Evolutionary conservation across 2,888 invertebrate genomes (phyloP).

Genomic region (Volucella bombylans): DNA sequence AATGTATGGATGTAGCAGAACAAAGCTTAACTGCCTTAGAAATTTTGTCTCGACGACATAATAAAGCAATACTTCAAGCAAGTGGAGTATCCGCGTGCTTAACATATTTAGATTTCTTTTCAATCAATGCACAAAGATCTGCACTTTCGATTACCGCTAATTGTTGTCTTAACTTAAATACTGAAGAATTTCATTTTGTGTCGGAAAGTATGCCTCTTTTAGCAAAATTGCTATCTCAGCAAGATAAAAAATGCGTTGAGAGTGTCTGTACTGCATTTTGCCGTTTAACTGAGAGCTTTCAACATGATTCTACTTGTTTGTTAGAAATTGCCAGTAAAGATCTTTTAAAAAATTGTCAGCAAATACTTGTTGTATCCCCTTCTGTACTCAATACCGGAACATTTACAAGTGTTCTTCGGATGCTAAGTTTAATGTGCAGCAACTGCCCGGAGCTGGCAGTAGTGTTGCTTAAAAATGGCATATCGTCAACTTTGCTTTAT

Average conservation of each 20-base stretch:
- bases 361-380: constrained; percentile 94
- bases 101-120: constrained; percentile 98
- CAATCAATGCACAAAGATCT: constrained; percentile 97
- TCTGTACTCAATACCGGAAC: constrained; percentile 97
- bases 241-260: constrained; percentile 99
- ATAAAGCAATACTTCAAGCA: constrained; percentile 97
- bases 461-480: constrained; percentile 95
- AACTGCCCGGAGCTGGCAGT: constrained; percentile 97
- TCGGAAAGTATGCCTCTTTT: constrained; percentile 93
- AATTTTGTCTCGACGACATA: constrained; percentile 97
- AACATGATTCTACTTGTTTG: constrained; percentile 93
- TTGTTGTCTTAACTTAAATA: constrained; percentile 96
- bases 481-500: constrained; percentile 96
- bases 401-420: constrained; percentile 97
- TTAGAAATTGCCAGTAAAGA: constrained; percentile 95
- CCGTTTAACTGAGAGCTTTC: constrained; percentile 97
- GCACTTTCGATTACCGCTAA: constrained; percentile 98
- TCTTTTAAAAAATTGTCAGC: constrained; percentile 95
- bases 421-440: constrained; percentile 97
- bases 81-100: constrained; percentile 97
- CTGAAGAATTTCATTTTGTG: constrained; percentile 97
- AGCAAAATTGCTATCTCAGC: constrained; percentile 90
- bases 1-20: constrained; percentile 99
- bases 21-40: constrained; percentile 98
- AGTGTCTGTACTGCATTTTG: constrained; percentile 98